Percentiles rank a stretch among this genome's conserved stretches.
These are phyloP conservation scores for Mythimna ferrago DNA, from an alignment of 2,888 invertebrate species.

Conservation along the genomic window DNA sequence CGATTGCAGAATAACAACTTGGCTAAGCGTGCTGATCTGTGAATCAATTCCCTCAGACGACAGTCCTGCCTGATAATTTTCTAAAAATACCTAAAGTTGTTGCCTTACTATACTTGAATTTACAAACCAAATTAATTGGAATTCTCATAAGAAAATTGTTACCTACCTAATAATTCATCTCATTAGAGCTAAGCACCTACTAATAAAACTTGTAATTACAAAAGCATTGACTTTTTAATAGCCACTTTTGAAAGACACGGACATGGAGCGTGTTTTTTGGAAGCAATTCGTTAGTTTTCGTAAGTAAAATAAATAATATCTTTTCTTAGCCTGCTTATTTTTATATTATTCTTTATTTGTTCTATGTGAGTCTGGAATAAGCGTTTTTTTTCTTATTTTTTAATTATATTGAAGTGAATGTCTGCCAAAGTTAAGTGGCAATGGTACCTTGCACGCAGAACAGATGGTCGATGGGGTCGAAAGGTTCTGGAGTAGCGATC, in stretches of 20 bases:
- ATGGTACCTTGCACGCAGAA: too few species aligned
- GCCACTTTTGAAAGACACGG: neutral
- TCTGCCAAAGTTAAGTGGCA: too few species aligned
- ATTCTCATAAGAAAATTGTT: conserved; percentile 33
- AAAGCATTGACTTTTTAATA: neutral
- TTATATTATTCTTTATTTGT: neutral
- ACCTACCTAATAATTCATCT: conserved; percentile 17
- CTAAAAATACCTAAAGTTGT: neutral
- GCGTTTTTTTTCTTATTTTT: too few species aligned
- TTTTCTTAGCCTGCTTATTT: neutral
- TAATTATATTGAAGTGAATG: too few species aligned
- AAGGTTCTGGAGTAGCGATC: too few species aligned
- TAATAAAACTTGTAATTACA: conserved; percentile 22
- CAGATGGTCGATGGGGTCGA: too few species aligned
- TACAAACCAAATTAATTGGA: conserved; percentile 3
- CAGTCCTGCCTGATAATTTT: neutral
- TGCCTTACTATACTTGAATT: neutral
- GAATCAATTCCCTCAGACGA: too few species aligned
- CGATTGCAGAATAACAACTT: too few species aligned
- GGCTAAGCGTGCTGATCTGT: too few species aligned
- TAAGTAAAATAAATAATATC: conserved; percentile 24
- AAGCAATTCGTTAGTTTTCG: neutral
- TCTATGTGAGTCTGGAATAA: too few species aligned
- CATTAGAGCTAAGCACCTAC: conserved; percentile 11
- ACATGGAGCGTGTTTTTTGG: conserved; percentile 11